Percentiles rank a stretch among this genome's conserved stretches.
phyloP scores from a whole-genome alignment of 2,113 vertebrate genomes.

The Neolamprologus hecqui region DNA sequence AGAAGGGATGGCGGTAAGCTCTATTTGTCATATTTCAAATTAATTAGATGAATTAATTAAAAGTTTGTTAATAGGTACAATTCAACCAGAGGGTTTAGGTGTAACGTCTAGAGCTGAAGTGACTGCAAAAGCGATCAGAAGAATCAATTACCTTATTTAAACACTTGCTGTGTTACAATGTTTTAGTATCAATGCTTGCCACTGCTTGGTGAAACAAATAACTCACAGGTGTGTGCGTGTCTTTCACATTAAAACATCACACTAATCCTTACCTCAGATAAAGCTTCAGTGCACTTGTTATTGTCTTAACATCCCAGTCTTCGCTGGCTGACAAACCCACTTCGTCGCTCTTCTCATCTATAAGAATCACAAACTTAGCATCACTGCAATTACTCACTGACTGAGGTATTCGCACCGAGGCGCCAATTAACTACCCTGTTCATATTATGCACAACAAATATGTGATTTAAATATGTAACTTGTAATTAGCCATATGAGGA shows the following conservation, averaged over 20 bases:
- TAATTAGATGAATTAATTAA: not conserved
- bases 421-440: not conserved
- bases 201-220: not conserved
- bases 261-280: slow-evolving; percentile 81
- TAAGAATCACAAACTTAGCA: not conserved
- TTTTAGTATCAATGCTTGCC: not conserved
- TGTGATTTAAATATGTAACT: slow-evolving; percentile 54
- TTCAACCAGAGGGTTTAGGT: not conserved
- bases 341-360: slow-evolving; percentile 85
- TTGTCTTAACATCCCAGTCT: slow-evolving; percentile 96
- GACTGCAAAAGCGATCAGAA: not conserved
- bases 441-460: not conserved
- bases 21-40: not conserved
- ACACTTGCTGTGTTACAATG: not conserved
- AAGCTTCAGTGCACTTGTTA: slow-evolving; percentile 91
- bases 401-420: not conserved
- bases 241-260: not conserved
- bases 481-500: slow-evolving; percentile 52
- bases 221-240: not conserved
- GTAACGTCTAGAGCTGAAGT: not conserved
- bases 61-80: not conserved
- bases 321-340: slow-evolving; percentile 80
- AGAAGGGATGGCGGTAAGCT: not conserved
- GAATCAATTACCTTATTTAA: not conserved
- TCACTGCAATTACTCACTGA: not conserved